These are phyloP conservation scores for Smutsia gigantea DNA, from an alignment of 2,797 vertebrate genomes.

Conservation along the genomic window DNA sequence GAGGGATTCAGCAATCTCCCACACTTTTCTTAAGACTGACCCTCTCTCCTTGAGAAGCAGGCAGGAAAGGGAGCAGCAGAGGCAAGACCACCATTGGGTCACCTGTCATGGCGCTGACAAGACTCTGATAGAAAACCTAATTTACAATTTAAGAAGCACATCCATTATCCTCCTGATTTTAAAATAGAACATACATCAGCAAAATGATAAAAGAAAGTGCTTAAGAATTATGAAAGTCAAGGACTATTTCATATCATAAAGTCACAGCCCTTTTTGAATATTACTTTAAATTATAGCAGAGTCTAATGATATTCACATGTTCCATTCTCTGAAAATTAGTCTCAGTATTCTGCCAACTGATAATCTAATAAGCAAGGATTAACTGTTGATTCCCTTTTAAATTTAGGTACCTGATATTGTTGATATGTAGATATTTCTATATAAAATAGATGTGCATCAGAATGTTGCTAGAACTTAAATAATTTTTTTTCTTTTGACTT, in stretches of 20 bases:
- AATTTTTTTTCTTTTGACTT: neutral
- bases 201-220: slow-evolving; percentile 88
- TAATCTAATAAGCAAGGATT: neutral
- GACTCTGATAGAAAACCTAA: slow-evolving; percentile 90
- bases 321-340: slow-evolving; percentile 75
- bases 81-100: slow-evolving; percentile 84
- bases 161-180: slow-evolving; percentile 90
- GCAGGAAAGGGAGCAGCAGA: slow-evolving; percentile 81
- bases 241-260: slow-evolving; percentile 87
- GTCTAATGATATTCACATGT: slow-evolving; percentile 68
- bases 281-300: slow-evolving; percentile 83
- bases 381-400: neutral
- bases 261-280: slow-evolving; percentile 85
- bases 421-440: neutral
- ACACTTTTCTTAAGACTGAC: slow-evolving; percentile 82
- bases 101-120: slow-evolving; percentile 84
- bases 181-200: slow-evolving; percentile 89
- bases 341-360: slow-evolving; percentile 64
- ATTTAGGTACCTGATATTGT: neutral
- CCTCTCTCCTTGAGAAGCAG: slow-evolving; percentile 87
- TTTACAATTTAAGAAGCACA: slow-evolving; percentile 90
- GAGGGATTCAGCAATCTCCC: slow-evolving; percentile 81
- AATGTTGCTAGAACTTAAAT: neutral
- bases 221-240: slow-evolving; percentile 90
- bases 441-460: neutral